Evolutionary conservation across 2,888 invertebrate genomes (phyloP), one percentile per base, ranked within the genome.

Genomic region (Neuroscelio doddi): DNA sequence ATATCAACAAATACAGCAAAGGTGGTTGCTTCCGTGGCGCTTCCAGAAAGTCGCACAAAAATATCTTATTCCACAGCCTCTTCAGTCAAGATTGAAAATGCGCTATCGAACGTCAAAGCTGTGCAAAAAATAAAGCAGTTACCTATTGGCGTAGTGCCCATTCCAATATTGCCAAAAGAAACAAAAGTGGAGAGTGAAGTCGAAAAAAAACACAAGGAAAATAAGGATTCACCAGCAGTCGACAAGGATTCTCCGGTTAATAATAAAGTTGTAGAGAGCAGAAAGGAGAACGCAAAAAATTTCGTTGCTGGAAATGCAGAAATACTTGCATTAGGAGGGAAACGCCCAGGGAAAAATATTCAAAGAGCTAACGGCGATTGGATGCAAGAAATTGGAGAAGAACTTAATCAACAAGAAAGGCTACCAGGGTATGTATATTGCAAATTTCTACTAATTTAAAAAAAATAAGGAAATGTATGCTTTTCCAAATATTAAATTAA

Each of bases 311-410:
- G 53, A 3, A 75, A 72, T 21, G 8, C 73, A 17, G 74, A 71
- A 4, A 53, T 69, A 12, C 63, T 52, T 0, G 59, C 59, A 1
- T 36, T 65, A 8, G 59, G 47, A 3, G 55, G 42, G 0, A 67
- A 67, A 38, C 67, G 58, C n/a, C 34, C 50, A n/a, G 59, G 45
- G 34, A 64, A 62, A 39, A 58, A 62, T 30, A 63, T 56, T 30
- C n/a, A 78, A 69, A 73, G 42, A 75, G 73, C 9, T 68, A 71
- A 36, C 73, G 73, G 42, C 1, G 63, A 42, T 2, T 81, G 82
- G 5, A 74, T 83, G 26, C 84, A 84, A 36, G 84, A 84, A 64
- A 72, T 84, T 32, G 84, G 84, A 1, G 84, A 84, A 5, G 81
- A 80, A 47, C 74, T 74, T 1, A 81, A 81, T 72, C 76, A 80